phyloP scores from a whole-genome alignment of 2,888 invertebrate genomes.

The Noctua comes region DNA sequence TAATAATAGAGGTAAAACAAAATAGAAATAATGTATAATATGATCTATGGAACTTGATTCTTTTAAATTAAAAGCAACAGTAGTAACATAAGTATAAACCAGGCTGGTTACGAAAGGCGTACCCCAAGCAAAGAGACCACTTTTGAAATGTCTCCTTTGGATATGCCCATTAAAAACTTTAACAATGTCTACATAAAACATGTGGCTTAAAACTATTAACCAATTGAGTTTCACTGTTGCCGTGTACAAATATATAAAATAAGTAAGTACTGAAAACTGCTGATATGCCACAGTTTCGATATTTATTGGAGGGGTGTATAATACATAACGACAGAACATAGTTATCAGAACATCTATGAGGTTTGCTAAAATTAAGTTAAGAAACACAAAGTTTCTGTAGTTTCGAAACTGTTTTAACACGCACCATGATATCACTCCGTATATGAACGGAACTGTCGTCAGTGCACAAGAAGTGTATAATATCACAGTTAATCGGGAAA shows the following conservation, averaged over 20 bases:
- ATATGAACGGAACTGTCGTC: background rate
- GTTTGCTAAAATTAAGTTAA: constrained; percentile 5
- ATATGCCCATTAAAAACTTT: background rate
- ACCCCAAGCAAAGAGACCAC: constrained; percentile 6
- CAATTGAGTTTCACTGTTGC: background rate
- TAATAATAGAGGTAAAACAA: background rate
- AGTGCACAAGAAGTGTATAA: background rate
- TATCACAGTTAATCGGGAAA: background rate
- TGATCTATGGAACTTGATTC: background rate
- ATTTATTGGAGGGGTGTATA: background rate
- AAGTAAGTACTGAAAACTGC: background rate
- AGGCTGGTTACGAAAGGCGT: background rate
- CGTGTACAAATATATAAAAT: background rate
- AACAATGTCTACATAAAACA: background rate
- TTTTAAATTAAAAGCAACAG: background rate
- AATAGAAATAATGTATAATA: background rate
- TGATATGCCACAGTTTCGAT: background rate
- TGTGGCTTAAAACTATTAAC: background rate
- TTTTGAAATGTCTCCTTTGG: background rate
- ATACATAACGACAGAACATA: background rate
- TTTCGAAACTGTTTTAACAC: background rate
- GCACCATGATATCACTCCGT: background rate
- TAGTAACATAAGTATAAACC: background rate
- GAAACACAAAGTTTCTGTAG: constrained; percentile 5
- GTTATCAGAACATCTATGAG: background rate